Conservation (phyloP, 2,113 vertebrate species). For the Elephantulus edwardii region DNA sequence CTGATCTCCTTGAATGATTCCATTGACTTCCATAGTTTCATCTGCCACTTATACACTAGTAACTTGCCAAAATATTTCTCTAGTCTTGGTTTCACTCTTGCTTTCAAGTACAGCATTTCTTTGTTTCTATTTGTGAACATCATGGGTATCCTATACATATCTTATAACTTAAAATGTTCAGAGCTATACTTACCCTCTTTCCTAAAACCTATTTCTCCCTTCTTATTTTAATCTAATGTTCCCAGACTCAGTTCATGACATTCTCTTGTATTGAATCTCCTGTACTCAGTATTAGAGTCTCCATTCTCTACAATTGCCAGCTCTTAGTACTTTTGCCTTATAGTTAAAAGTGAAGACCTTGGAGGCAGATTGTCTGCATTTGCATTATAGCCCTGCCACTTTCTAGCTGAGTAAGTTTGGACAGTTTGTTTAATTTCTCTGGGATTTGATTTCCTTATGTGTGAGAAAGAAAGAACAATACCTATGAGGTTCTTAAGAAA, state of each 20-base stretch:
- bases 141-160: background rate
- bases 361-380: slow-evolving; percentile 10
- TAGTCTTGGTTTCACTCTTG: slow-evolving; percentile 37
- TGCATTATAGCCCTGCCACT: background rate
- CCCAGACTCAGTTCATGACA: background rate
- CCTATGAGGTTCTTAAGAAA: background rate
- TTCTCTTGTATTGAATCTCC: slow-evolving; percentile 27
- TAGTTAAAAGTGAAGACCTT: background rate
- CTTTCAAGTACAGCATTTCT: background rate
- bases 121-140: slow-evolving; percentile 20
- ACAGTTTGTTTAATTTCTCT: slow-evolving; percentile 11
- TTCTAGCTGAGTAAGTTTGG: background rate
- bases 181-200: slow-evolving; percentile 33
- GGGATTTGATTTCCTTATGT: slow-evolving; percentile 37
- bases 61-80: slow-evolving; percentile 11
- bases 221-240: background rate
- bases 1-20: background rate
- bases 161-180: background rate
- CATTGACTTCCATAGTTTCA: background rate
- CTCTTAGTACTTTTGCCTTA: slow-evolving; percentile 16
- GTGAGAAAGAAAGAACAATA: slow-evolving; percentile 18
- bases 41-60: background rate
- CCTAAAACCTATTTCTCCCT: slow-evolving; percentile 18
- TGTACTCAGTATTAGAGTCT: background rate
- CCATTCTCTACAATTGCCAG: background rate